Conservation (phyloP, 2,113 vertebrate species). For the Paratilapia polleni region DNA sequence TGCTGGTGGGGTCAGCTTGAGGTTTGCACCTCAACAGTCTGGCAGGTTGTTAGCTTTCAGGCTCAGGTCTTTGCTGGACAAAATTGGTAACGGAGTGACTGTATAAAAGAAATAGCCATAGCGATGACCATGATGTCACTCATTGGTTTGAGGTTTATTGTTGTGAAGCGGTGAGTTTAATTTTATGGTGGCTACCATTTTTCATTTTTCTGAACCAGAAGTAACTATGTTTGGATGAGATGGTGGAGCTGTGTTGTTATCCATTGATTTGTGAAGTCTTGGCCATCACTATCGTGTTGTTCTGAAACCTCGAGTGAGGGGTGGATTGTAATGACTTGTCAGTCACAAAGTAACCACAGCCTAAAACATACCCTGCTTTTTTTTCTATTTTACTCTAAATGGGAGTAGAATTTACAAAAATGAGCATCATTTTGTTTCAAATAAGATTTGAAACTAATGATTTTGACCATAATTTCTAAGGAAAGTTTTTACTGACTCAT, state of each 20-base stretch:
- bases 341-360: neutral
- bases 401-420: too few species aligned
- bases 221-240: neutral
- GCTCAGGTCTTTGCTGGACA: too few species aligned
- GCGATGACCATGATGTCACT: neutral
- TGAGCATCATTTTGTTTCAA: too few species aligned
- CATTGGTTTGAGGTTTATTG: fast-evolving
- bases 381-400: too few species aligned
- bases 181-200: neutral
- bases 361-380: neutral
- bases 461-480: too few species aligned
- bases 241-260: neutral
- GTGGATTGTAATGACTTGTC: neutral
- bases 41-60: too few species aligned
- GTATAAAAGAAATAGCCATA: fast-evolving
- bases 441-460: neutral
- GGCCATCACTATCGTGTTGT: neutral
- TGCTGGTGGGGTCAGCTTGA: too few species aligned
- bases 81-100: neutral
- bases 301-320: neutral
- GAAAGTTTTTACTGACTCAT: too few species aligned
- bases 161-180: neutral
- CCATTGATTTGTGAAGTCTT: neutral
- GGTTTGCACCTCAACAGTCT: too few species aligned
- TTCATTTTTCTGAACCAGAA: neutral